Conservation (phyloP, 2,113 vertebrate species). For the Puffinus mauretanicus region DNA sequence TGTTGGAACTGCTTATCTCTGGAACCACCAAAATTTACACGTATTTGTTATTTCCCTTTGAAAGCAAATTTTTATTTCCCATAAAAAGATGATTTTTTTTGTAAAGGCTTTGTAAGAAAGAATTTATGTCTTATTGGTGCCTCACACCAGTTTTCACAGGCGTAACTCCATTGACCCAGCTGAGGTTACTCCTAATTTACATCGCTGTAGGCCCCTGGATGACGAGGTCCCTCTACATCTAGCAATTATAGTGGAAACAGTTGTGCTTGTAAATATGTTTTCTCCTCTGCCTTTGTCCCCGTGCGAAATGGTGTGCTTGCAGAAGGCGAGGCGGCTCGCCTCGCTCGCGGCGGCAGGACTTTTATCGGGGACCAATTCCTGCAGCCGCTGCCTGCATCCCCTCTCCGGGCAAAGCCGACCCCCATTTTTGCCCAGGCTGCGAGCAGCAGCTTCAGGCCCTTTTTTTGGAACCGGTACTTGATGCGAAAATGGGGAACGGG, state of each 20-base stretch:
- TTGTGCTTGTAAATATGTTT: constrained; percentile 2
- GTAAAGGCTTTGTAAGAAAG: constrained; percentile 30
- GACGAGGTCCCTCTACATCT: neutral
- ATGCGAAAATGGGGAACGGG: constrained; percentile 40
- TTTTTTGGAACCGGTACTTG: neutral
- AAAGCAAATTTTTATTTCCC: constrained; percentile 70
- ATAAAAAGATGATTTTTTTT: constrained; percentile 38
- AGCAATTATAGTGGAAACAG: neutral
- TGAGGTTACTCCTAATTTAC: neutral
- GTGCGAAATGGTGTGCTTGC: neutral
- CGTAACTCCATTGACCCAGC: neutral
- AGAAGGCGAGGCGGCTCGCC: neutral
- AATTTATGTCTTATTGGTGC: neutral
- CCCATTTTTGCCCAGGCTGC: neutral
- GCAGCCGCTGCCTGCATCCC: neutral
- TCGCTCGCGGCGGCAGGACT: neutral
- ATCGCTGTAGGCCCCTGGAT: neutral
- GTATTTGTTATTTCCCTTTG: constrained; percentile 70
- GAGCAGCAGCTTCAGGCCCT: neutral
- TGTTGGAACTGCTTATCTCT: constrained; percentile 69
- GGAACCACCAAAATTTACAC: constrained; percentile 66
- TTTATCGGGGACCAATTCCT: neutral
- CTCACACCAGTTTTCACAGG: neutral
- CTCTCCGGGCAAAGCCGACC: neutral
- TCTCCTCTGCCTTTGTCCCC: neutral